phyloP scores from a whole-genome alignment of 2,113 vertebrate genomes.

The Daubentonia madagascariensis region DNA sequence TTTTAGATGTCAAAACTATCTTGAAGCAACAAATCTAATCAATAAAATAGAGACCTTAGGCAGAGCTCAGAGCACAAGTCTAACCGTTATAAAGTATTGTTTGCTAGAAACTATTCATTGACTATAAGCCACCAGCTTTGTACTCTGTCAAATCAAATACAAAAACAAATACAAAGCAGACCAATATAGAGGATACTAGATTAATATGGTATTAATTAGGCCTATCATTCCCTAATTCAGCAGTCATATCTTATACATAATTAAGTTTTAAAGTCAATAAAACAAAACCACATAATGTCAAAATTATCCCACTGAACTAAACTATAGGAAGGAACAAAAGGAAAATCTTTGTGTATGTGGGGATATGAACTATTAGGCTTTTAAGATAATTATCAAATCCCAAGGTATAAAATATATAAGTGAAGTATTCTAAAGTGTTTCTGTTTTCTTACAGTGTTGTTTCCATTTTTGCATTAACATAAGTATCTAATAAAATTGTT shows the following conservation, averaged over 20 bases:
- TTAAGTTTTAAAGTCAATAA: conserved; percentile 8
- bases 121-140: neutral
- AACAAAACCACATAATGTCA: neutral
- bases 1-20: neutral
- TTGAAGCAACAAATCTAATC: neutral
- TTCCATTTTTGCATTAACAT: neutral
- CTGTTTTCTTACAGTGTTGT: neutral
- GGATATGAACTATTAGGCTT: neutral
- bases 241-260: neutral
- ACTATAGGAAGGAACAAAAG: neutral
- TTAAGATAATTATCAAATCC: neutral
- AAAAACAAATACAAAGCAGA: neutral
- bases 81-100: neutral
- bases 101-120: neutral
- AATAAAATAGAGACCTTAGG: neutral
- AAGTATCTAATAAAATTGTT: neutral
- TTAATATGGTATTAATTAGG: neutral
- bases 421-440: neutral
- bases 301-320: neutral
- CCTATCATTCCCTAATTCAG: neutral
- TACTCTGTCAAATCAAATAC: neutral
- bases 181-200: neutral
- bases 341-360: neutral
- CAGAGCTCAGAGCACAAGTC: neutral
- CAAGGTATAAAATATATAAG: neutral